Evolutionary conservation across 2,797 vertebrate genomes (phyloP).

Genomic region (Lemur catta): DNA sequence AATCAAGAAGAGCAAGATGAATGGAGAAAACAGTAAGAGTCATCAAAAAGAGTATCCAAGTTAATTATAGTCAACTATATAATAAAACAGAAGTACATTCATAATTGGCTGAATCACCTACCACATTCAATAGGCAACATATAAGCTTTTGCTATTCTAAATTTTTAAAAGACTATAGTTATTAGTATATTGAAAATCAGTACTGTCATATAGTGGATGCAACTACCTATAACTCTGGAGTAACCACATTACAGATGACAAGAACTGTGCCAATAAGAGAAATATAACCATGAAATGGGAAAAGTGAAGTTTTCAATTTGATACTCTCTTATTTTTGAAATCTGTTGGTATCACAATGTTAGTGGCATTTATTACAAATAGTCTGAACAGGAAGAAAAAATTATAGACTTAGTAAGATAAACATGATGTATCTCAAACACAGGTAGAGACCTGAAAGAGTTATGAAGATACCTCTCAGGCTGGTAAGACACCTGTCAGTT

Average conservation of each 20-base stretch:
- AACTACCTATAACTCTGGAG: neutral
- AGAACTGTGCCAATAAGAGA: neutral
- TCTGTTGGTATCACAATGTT: neutral
- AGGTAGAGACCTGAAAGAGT: neutral
- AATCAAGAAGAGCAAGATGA: neutral
- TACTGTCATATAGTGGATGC: neutral
- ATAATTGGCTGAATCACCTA: neutral
- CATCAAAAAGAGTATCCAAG: neutral
- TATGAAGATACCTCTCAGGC: neutral
- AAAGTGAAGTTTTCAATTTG: neutral
- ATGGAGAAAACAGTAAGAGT: neutral
- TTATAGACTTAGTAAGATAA: neutral
- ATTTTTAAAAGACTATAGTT: neutral
- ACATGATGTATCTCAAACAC: neutral
- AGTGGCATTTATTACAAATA: neutral
- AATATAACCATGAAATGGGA: neutral
- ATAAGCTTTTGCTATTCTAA: neutral
- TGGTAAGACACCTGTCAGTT: neutral
- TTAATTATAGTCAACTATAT: neutral
- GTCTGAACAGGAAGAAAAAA: neutral
- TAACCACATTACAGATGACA: neutral
- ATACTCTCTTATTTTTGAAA: slow-evolving; percentile 15
- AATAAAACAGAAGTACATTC: neutral
- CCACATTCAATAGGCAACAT: neutral
- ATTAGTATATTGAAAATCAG: neutral